Evolutionary conservation across 2,888 invertebrate species (phyloP).

Genomic region (Meganola albula): DNA sequence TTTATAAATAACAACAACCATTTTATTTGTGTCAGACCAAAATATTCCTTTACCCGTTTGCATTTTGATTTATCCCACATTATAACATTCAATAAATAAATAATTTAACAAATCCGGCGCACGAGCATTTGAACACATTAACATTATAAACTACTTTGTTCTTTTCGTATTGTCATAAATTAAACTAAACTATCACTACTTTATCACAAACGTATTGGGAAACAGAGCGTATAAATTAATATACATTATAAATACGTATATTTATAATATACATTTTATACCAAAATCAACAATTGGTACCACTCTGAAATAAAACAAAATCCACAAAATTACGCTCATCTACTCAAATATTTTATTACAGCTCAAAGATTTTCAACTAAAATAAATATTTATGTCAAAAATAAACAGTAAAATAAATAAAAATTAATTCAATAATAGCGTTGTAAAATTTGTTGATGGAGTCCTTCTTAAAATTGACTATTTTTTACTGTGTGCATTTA

Average conservation of each 20-base stretch:
- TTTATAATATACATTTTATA: too few species aligned
- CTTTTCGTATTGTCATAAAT: constrained; percentile 16
- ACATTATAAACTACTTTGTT: constrained; percentile 12
- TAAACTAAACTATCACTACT: constrained; percentile 24
- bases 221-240: too few species aligned
- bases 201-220: constrained; percentile 27
- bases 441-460: background rate
- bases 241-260: too few species aligned
- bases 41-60: constrained; percentile 52
- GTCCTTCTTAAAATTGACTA: background rate
- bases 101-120: constrained; percentile 25
- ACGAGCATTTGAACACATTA: constrained; percentile 27
- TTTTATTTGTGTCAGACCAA: constrained; percentile 49
- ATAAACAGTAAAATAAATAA: background rate
- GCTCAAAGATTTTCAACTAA: background rate
- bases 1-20: constrained; percentile 49
- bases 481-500: constrained; percentile 15
- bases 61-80: constrained; percentile 38
- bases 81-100: constrained; percentile 32
- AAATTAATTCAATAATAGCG: background rate
- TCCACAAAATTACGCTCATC: too few species aligned
- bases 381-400: constrained; percentile 7
- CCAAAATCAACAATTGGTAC: too few species aligned
- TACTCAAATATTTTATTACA: background rate
- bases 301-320: constrained; percentile 1